phyloP scores from a whole-genome alignment of 1,140 invertebrate genomes.

The Muscidifurax raptorellus region DNA sequence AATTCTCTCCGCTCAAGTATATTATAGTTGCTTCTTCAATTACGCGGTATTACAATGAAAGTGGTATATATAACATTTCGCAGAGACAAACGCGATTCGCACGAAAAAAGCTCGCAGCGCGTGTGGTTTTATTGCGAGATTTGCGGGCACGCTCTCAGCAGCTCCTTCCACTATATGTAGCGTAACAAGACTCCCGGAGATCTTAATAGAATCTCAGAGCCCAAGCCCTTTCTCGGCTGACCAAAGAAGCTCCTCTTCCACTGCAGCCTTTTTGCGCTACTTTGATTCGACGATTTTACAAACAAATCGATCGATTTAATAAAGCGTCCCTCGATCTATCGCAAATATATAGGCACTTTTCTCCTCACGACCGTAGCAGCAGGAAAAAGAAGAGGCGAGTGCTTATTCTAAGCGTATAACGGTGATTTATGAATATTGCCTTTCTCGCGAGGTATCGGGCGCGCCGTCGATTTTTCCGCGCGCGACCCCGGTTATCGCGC shows the following conservation, averaged over 20 bases:
- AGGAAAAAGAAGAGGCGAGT: slow-evolving; percentile 55
- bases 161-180: slow-evolving; percentile 50
- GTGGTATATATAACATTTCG: too few species aligned
- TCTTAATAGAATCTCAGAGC: slow-evolving; percentile 76
- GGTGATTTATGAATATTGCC: slow-evolving; percentile 76
- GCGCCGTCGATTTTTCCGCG: slow-evolving; percentile 60
- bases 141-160: slow-evolving; percentile 72
- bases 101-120: slow-evolving; percentile 57
- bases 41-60: slow-evolving; percentile 32
- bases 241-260: slow-evolving; percentile 26
- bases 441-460: slow-evolving; percentile 65
- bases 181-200: slow-evolving; percentile 75
- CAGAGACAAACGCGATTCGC: background rate
- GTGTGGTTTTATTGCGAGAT: slow-evolving; percentile 76
- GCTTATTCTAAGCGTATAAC: slow-evolving; percentile 75
- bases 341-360: slow-evolving; percentile 36
- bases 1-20: background rate
- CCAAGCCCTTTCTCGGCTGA: slow-evolving; percentile 32
- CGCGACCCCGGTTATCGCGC: slow-evolving; percentile 31
- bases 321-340: slow-evolving; percentile 29
- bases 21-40: too few species aligned
- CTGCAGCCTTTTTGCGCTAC: background rate
- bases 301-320: slow-evolving; percentile 48
- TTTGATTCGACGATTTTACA: background rate
- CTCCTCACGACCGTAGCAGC: slow-evolving; percentile 3